phyloP scores from a whole-genome alignment of 1,140 invertebrate genomes.

The Solenopsis invicta region DNA sequence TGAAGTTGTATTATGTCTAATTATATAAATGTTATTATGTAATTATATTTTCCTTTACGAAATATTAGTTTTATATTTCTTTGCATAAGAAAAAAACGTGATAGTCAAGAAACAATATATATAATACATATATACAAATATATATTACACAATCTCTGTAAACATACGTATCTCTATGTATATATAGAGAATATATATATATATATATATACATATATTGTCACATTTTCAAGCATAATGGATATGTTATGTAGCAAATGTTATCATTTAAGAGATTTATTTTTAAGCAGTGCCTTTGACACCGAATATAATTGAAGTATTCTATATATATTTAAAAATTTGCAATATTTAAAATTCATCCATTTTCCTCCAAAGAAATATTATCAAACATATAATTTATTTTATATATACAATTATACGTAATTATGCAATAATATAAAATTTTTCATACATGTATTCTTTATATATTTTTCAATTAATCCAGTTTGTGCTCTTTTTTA shows the following conservation, averaged over 20 bases:
- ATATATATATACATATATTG: slow-evolving; percentile 36
- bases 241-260: slow-evolving; percentile 8
- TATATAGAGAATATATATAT: slow-evolving; percentile 10
- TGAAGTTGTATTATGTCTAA: slow-evolving; percentile 13
- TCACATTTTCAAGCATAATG: slow-evolving; percentile 14
- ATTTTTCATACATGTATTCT: slow-evolving; percentile 31
- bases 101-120: slow-evolving; percentile 20
- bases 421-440: neutral
- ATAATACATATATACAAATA: slow-evolving; percentile 9
- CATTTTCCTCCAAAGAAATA: slow-evolving; percentile 31
- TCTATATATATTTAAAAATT: slow-evolving; percentile 42
- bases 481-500: neutral
- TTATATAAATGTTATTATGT: slow-evolving; percentile 9
- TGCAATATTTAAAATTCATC: slow-evolving; percentile 45
- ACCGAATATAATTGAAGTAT: slow-evolving; percentile 27
- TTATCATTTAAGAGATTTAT: slow-evolving; percentile 49
- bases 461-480: slow-evolving; percentile 15
- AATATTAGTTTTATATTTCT: slow-evolving; percentile 44
- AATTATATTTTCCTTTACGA: slow-evolving; percentile 22
- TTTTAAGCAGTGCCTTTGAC: slow-evolving; percentile 55
- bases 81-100: slow-evolving; percentile 16
- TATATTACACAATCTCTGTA: slow-evolving; percentile 32
- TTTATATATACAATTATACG: slow-evolving; percentile 11
- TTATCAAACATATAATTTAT: slow-evolving; percentile 6
- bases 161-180: neutral